A percentile compares a stretch with the other conserved stretches of the same genome.
Evolutionary conservation across 2,888 invertebrate species (phyloP).

Genomic region (Choreutis nemorana): DNA sequence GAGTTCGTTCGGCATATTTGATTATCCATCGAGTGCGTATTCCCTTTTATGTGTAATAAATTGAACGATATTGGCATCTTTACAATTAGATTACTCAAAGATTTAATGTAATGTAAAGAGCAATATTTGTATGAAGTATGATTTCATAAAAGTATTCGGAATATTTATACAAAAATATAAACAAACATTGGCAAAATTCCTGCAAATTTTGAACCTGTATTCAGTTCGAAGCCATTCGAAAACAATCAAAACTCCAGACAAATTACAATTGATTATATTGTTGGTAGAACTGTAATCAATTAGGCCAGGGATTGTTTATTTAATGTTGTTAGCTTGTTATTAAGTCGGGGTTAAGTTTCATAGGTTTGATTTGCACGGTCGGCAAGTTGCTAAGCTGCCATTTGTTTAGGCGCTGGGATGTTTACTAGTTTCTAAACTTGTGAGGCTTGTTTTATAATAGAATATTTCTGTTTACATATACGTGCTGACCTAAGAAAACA

Average conservation of each 20-base stretch:
- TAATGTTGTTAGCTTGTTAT: constrained; percentile 30
- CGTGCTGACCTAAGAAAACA: too few relatives aligned
- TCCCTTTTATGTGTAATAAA: constrained; percentile 52
- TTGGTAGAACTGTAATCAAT: constrained; percentile 44
- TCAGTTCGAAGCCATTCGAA: too few relatives aligned
- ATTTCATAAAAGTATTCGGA: too few relatives aligned
- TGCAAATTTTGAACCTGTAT: too few relatives aligned
- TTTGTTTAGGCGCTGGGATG: too few relatives aligned
- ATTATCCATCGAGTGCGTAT: constrained; percentile 50
- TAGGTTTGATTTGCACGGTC: constrained; percentile 8
- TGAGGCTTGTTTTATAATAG: too few relatives aligned
- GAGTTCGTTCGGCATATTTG: constrained; percentile 54
- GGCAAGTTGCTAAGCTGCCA: constrained; percentile 6
- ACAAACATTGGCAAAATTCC: too few relatives aligned
- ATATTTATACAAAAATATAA: too few relatives aligned
- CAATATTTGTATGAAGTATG: too few relatives aligned
- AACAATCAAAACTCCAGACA: constrained; percentile 37
- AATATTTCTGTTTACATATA: too few relatives aligned
- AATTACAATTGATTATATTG: constrained; percentile 53
- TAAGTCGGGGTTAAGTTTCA: constrained; percentile 38
- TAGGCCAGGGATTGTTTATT: constrained; percentile 39
- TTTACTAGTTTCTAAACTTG: too few relatives aligned
- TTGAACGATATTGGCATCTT: constrained; percentile 48
- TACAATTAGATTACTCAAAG: constrained; percentile 46
- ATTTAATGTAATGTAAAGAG: too few relatives aligned